A percentile compares a stretch with the other conserved stretches of the same genome.
These are phyloP conservation scores for Neosilurus hyrtlii DNA, from an alignment of 2,797 vertebrate species.

Conservation along the genomic window DNA sequence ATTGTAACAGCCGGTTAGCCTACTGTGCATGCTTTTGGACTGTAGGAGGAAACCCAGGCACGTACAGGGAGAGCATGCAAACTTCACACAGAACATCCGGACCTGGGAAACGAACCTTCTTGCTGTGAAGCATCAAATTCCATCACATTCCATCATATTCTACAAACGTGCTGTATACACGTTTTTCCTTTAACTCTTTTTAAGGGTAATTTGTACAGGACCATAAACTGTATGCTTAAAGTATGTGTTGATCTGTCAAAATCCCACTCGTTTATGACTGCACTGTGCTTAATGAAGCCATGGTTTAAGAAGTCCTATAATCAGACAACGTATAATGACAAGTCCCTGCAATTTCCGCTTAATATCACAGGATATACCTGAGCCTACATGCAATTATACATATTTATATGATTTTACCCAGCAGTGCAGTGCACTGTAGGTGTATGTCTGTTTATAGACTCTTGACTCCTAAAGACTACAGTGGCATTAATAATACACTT, in stretches of 20 bases:
- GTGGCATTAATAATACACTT: slow-evolving; percentile 7
- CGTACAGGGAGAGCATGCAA: too few relatives aligned
- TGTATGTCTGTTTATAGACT: slow-evolving; percentile 7
- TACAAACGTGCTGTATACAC: neutral
- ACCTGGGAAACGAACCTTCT: too few relatives aligned
- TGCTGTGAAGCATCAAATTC: too few relatives aligned
- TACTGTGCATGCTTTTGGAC: too few relatives aligned
- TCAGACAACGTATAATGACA: slow-evolving; percentile 21
- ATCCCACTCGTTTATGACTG: slow-evolving; percentile 1
- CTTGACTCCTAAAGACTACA: neutral
- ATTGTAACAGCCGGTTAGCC: too few relatives aligned
- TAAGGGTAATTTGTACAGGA: neutral
- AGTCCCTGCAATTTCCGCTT: neutral
- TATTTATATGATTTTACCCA: neutral
- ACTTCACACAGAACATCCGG: too few relatives aligned
- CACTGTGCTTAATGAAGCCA: neutral
- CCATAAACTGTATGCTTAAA: neutral
- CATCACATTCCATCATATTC: neutral
- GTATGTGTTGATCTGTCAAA: neutral
- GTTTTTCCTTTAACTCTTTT: neutral
- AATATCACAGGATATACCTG: slow-evolving; percentile 2
- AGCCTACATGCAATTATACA: slow-evolving; percentile 13
- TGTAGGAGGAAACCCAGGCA: too few relatives aligned
- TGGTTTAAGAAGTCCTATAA: slow-evolving; percentile 15
- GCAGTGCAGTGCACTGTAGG: slow-evolving; percentile 19